Evolutionary conservation across 1,140 invertebrate genomes (phyloP).

Genomic region (Hyles euphorbiae): DNA sequence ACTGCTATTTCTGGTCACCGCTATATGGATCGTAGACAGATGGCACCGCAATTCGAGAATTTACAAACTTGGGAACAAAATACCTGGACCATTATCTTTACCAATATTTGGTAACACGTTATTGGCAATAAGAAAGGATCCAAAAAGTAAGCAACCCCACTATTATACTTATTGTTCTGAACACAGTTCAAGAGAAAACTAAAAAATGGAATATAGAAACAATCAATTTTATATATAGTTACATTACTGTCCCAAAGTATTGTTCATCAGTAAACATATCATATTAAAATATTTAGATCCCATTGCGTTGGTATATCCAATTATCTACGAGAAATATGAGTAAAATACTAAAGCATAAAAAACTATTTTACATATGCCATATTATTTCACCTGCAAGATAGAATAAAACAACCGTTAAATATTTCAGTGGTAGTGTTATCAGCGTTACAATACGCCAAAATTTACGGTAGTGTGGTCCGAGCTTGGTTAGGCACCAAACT

Average conservation of each 20-base stretch:
- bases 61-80: slow-evolving; percentile 66
- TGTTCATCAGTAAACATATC: no score
- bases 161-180: not conserved
- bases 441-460: slow-evolving; percentile 63
- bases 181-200: no score
- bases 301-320: no score
- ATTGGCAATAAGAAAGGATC: slow-evolving; percentile 69
- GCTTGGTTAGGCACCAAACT: slow-evolving; percentile 81
- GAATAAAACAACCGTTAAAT: not conserved
- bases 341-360: no score
- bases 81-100: slow-evolving; percentile 72
- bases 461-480: slow-evolving; percentile 77
- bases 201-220: not conserved
- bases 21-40: slow-evolving; percentile 50
- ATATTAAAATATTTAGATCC: no score
- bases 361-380: no score
- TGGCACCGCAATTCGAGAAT: slow-evolving; percentile 60
- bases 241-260: no score
- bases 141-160: slow-evolving; percentile 54
- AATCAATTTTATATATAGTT: no score
- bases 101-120: slow-evolving; percentile 79
- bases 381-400: no score
- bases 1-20: slow-evolving; percentile 41
- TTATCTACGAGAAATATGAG: no score
- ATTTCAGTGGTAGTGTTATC: slow-evolving; percentile 67